Conservation (phyloP, 2,113 vertebrate species). For the Odontesthes bonariensis region DNA sequence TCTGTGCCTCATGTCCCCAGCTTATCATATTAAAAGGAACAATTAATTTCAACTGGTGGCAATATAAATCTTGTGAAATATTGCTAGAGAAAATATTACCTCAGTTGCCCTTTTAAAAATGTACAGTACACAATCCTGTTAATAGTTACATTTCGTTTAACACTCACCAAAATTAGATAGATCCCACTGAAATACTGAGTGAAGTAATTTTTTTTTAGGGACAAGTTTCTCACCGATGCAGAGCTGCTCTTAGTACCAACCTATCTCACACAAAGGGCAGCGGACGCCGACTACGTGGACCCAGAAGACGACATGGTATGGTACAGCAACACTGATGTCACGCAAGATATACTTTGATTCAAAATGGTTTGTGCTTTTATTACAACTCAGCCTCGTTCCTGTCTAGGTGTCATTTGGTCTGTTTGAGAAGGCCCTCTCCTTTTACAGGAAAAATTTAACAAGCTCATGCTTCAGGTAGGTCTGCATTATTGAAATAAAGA, state of each 20-base stretch:
- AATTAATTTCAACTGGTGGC: too few relatives aligned
- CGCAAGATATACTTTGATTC: not conserved
- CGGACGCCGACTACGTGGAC: not conserved
- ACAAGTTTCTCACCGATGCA: conserved; percentile 46
- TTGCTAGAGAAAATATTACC: too few relatives aligned
- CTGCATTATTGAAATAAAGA: not conserved
- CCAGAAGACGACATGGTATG: conserved; percentile 28
- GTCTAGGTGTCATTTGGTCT: conserved; percentile 43
- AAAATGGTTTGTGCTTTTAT: not conserved
- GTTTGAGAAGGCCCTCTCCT: conserved; percentile 63
- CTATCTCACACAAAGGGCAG: not conserved
- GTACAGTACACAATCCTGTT: too few relatives aligned
- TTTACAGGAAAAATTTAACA: conserved; percentile 57
- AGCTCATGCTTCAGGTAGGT: conserved; percentile 68
- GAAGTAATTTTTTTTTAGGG: conserved; percentile 33
- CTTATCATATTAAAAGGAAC: too few relatives aligned
- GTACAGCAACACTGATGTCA: not conserved
- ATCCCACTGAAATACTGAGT: too few relatives aligned
- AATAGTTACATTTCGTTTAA: too few relatives aligned
- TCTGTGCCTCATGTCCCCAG: too few relatives aligned
- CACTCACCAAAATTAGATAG: too few relatives aligned
- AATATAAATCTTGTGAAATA: too few relatives aligned
- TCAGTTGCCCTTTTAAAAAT: too few relatives aligned
- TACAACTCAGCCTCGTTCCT: not conserved
- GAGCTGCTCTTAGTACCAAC: conserved; percentile 8